Base-by-base conservation (phyloP, 2,888 invertebrate species). In the Adelognathus sp. region DNA sequence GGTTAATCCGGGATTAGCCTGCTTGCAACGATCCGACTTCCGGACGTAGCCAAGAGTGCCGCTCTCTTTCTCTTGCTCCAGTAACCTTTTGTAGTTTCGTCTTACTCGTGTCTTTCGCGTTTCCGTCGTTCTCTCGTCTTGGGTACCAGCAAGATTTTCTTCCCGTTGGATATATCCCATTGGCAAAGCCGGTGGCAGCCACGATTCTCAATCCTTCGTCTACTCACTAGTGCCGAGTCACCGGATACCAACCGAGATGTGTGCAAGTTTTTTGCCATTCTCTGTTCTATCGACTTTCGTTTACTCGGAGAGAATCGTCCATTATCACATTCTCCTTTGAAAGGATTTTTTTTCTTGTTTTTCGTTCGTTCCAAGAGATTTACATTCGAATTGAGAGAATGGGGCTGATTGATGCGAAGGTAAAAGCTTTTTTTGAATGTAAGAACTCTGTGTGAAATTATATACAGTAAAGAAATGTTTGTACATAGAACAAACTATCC, bases 1-100 rank as follows among this genome's bases (percentile, higher is more conserved):
- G 56, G 61, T 78, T 78, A 73, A 78, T 78, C 77, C 73, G 7
- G 78, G 78, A 69, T 78, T 78, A 78, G 73, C 73, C 73, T 56
- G 69, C 50, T 78, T 78, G 73, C 78, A 60, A 27, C 44, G 64
- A n/a, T n/a, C n/a, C n/a, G n/a, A n/a, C n/a, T n/a, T 29, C 18
- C 58, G n/a, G n/a, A n/a, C n/a, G n/a, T n/a, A n/a, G n/a, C n/a
- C n/a, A n/a, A n/a, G n/a, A n/a, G n/a, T n/a, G n/a, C n/a, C n/a
- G n/a, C n/a, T 50, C 60, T 50, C 69, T 69, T 56, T 27, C 67
- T 54, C 50, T 56, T 44, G 16, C 39, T 50, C 58, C 31, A 33
- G 6, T 5, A 36, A n/a, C n/a, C n/a, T n/a, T n/a, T n/a, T n/a
- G n/a, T n/a, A n/a, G n/a, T n/a, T n/a, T n/a, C n/a, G n/a, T n/a